Percentiles rank a stretch among this genome's conserved stretches.
phyloP scores from a whole-genome alignment of 2,113 vertebrate species.

The Ceratotherium simum region DNA sequence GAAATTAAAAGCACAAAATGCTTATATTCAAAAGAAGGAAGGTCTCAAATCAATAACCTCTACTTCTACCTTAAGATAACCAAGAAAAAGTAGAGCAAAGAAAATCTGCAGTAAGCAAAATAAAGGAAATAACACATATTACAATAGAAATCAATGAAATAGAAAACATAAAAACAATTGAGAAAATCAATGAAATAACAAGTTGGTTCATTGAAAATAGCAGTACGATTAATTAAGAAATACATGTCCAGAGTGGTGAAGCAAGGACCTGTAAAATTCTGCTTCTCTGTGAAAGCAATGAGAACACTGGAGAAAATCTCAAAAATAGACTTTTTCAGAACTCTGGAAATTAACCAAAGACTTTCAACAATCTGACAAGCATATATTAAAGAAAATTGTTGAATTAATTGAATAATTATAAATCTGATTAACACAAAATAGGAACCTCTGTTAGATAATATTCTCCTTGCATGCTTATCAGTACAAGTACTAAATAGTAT shows the following conservation, averaged over 20 bases:
- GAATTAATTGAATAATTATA: slow-evolving; percentile 13
- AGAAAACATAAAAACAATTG: background rate
- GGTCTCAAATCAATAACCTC: background rate
- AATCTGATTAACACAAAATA: background rate
- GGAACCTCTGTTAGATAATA: background rate
- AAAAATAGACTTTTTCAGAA: background rate
- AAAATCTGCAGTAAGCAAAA: background rate
- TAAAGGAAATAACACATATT: background rate
- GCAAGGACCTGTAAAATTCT: background rate
- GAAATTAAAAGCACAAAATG: background rate
- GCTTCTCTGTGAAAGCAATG: background rate
- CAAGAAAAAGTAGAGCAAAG: background rate
- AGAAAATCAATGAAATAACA: background rate
- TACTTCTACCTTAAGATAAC: background rate
- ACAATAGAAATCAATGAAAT: background rate
- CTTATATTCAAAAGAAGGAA: background rate
- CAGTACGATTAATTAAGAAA: background rate
- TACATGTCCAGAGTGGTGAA: background rate
- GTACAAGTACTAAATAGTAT: background rate
- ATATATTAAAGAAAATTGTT: background rate
- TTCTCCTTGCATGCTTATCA: background rate
- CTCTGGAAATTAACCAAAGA: background rate
- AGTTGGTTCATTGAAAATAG: background rate
- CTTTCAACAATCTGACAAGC: background rate
- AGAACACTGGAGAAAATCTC: background rate